phyloP scores from a whole-genome alignment of 35 echinoderm and acorn worm species.

The Chiridota heheva region DNA sequence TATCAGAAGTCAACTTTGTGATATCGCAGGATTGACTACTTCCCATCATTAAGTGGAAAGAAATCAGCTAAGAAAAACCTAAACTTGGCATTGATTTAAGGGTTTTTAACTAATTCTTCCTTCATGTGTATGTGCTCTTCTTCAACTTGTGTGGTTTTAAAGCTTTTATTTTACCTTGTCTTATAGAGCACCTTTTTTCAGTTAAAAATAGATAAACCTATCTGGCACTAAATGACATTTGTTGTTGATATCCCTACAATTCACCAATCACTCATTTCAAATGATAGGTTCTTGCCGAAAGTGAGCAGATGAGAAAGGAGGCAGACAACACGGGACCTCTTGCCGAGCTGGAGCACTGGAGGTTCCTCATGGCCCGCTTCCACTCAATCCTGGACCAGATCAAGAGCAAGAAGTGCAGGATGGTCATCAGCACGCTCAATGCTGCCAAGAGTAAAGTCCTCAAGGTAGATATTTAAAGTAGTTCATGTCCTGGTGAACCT shows the following conservation, averaged over 20 bases:
- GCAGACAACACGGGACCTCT: constrained; percentile 97
- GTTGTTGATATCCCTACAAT: background rate
- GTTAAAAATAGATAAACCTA: too few species aligned
- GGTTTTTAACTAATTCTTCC: too few species aligned
- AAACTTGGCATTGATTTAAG: too few species aligned
- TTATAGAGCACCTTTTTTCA: too few species aligned
- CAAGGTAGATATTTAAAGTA: constrained; percentile 58
- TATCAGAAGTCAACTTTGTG: too few species aligned
- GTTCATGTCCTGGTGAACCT: background rate
- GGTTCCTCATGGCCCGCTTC: constrained; percentile 82
- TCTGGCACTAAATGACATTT: background rate
- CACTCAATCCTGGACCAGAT: constrained; percentile 95
- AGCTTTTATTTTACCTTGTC: too few species aligned
- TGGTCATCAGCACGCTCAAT: constrained; percentile 90
- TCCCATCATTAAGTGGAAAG: too few species aligned
- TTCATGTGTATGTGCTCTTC: too few species aligned
- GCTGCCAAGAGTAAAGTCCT: constrained; percentile 95
- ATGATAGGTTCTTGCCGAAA: constrained; percentile 89
- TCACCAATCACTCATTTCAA: background rate
- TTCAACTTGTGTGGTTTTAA: too few species aligned
- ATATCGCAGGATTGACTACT: too few species aligned
- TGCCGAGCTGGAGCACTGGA: constrained; percentile 97
- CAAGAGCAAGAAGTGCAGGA: constrained; percentile 96
- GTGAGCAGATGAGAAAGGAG: constrained; percentile 99
- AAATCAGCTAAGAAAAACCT: too few species aligned